These are phyloP conservation scores for Malthinus flaveolus DNA, from an alignment of 2,888 invertebrate genomes.

Conservation along the genomic window DNA sequence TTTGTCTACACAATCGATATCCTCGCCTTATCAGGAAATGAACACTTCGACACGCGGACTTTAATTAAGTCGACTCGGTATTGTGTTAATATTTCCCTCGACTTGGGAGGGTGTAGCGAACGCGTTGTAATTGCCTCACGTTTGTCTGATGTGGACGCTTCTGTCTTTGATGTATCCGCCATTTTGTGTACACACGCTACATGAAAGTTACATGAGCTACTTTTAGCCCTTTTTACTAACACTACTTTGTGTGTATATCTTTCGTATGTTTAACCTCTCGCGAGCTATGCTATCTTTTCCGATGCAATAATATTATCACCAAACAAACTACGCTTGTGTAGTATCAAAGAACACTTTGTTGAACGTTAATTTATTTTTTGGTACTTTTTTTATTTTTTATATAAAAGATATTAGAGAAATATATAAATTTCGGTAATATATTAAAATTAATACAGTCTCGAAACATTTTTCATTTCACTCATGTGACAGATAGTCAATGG, in stretches of 20 bases:
- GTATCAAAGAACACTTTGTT: constrained; percentile 24
- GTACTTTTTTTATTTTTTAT: background rate
- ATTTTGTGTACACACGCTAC: constrained; percentile 51
- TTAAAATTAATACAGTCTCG: background rate
- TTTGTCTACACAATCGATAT: constrained; percentile 52
- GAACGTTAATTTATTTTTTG: no score
- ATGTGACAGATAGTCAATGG: constrained; percentile 17
- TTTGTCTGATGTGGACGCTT: constrained; percentile 45
- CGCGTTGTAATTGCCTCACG: constrained; percentile 51
- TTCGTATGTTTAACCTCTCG: constrained; percentile 36
- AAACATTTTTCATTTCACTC: background rate
- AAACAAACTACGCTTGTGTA: constrained; percentile 23
- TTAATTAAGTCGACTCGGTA: constrained; percentile 48
- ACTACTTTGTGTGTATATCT: constrained; percentile 41
- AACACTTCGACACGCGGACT: constrained; percentile 52
- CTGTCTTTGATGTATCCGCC: constrained; percentile 53
- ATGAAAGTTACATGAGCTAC: constrained; percentile 55
- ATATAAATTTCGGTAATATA: background rate
- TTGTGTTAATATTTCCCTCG: constrained; percentile 49
- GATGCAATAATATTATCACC: constrained; percentile 35
- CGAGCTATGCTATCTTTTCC: constrained; percentile 36
- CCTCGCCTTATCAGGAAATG: constrained; percentile 51
- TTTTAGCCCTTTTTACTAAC: constrained; percentile 46
- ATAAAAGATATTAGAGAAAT: background rate
- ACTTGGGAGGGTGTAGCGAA: constrained; percentile 40